Percentiles rank a stretch among this genome's conserved stretches.
Conservation (phyloP, 2,113 vertebrate species). For the Ageneiosus marmoratus region DNA sequence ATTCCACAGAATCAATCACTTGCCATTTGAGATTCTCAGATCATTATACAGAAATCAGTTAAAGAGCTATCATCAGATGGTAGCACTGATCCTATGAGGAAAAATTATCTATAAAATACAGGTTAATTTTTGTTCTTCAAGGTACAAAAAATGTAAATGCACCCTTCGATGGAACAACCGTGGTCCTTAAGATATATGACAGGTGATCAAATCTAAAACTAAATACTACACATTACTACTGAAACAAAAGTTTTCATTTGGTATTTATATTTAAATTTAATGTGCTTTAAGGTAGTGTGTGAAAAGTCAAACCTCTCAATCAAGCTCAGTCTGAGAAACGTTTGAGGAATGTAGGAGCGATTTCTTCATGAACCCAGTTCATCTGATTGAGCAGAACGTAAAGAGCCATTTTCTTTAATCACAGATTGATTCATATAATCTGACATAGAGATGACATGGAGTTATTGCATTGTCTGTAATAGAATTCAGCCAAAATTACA, state of each 20-base stretch:
- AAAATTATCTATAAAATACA: not conserved
- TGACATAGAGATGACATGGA: not conserved
- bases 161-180: not conserved
- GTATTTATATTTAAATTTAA: not conserved
- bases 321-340: not conserved
- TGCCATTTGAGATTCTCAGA: not conserved
- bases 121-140: not conserved
- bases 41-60: not conserved
- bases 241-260: not conserved
- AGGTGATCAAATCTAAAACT: not conserved
- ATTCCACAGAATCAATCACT: conserved; percentile 9
- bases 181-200: not conserved
- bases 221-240: too few species aligned
- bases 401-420: not conserved
- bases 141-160: not conserved
- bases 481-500: not conserved
- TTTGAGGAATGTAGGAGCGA: not conserved
- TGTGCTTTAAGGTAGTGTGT: not conserved
- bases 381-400: not conserved
- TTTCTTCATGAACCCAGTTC: not conserved
- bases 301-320: not conserved
- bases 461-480: not conserved
- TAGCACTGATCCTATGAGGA: not conserved
- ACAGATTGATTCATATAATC: not conserved
- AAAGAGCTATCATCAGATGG: not conserved